Evolutionary conservation across 2,888 invertebrate genomes (phyloP), one percentile per base, ranked within the genome.

Genomic region (Pecten maximus): DNA sequence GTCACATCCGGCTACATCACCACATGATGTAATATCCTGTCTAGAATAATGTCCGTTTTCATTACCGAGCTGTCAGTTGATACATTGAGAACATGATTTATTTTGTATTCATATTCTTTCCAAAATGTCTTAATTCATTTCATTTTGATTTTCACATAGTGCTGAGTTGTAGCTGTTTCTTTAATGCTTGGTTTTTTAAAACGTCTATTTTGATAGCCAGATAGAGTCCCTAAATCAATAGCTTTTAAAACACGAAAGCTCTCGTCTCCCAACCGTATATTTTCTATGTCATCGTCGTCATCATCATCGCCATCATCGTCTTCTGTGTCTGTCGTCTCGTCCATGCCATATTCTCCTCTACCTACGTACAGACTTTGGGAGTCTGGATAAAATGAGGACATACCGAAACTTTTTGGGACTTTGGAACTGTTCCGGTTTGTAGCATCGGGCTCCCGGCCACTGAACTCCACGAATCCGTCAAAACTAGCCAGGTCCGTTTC

Each of bases 141-240:
- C 40, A 91, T 87, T 48, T 91, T 92, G n/a, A 92, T 89, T 88
- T 91, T 92, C 6, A 92, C 89, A 88, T 91, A 92, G 89, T 92
- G 91, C 40, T 90, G 88, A 40, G 91, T 91, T n/a, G 90, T 40
- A 0, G 88, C 88, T 2, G 89, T 40, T 40, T 92, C 91, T 86
- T 88, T 89, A 23, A 88, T 87, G 4, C 88, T 28, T 19, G 90
- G 90, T 74, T 92, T 92, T 60, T 89, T 88, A 60, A 92, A 90
- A 48, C 91, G 90, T 50, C 91, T 88, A 86, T 92, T 90, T 40
- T 92, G 91, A 74, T 60, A 92, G 15, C 90, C 89, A 4, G 91
- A 92, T 23, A 92, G 48, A 44, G 90, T 92, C 8, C 89, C 90
- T n/a, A 92, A 35, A 60, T 92, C 91, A 39, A 92, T 87, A 0